Conservation (phyloP, 2,888 invertebrate genomes). For the Onthophagus sagittarius region DNA sequence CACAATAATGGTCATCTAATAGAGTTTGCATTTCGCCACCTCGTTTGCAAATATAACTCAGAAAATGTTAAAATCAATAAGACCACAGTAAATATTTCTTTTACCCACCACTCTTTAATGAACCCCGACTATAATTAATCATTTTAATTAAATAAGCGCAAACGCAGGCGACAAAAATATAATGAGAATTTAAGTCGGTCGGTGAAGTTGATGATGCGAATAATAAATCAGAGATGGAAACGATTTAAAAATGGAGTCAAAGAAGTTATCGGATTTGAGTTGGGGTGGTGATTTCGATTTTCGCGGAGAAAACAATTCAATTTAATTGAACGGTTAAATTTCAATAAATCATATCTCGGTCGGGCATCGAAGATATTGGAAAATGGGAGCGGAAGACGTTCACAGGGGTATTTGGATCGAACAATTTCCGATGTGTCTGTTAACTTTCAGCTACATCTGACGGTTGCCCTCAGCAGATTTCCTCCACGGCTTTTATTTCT, state of each 20-base stretch:
- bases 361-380: not conserved
- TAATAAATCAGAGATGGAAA: not conserved
- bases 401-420: not conserved
- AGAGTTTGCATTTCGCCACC: not conserved
- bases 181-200: not conserved
- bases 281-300: not conserved
- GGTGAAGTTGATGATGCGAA: not conserved
- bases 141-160: not conserved
- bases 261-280: not conserved
- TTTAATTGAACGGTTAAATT: not conserved
- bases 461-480: not conserved
- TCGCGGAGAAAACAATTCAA: not conserved
- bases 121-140: not conserved
- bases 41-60: not conserved
- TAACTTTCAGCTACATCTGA: constrained; percentile 5
- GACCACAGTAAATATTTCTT: not conserved
- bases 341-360: constrained; percentile 2
- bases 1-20: constrained; percentile 8
- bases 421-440: constrained; percentile 1
- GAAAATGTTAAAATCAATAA: not conserved
- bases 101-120: not conserved
- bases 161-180: not conserved
- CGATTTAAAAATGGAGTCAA: not conserved
- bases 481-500: not conserved
- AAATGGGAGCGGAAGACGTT: constrained; percentile 3